Conservation (phyloP, 2,797 vertebrate genomes). For the Urosaurus nigricauda region DNA sequence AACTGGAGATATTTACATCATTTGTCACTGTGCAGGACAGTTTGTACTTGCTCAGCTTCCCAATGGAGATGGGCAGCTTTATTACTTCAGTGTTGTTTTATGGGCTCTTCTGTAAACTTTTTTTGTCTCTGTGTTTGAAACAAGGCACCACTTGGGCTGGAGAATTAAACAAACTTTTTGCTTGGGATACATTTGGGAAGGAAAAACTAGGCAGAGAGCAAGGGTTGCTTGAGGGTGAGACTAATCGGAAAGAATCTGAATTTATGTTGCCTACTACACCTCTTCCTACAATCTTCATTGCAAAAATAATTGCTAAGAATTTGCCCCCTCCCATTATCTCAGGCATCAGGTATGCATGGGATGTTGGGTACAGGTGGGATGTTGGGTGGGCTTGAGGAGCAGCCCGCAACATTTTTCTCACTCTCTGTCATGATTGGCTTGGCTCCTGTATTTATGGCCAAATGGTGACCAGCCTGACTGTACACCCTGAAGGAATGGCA, state of each 20-base stretch:
- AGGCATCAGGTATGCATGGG: neutral
- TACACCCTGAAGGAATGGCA: neutral
- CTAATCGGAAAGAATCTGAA: neutral
- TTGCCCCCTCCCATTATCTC: neutral
- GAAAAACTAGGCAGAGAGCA: neutral
- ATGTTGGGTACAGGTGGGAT: neutral
- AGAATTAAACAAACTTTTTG: slow-evolving; percentile 51
- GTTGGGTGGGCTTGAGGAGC: neutral
- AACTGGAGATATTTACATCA: slow-evolving; percentile 42
- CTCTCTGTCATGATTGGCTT: no score
- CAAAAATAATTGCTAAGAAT: neutral
- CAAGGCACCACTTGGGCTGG: slow-evolving; percentile 34
- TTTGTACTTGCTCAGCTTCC: slow-evolving; percentile 40
- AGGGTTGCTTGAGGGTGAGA: neutral
- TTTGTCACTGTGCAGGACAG: slow-evolving; percentile 46
- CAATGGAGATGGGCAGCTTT: slow-evolving; percentile 38
- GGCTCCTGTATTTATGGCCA: neutral
- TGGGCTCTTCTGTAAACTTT: slow-evolving; percentile 54
- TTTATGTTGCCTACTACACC: neutral
- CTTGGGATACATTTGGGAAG: neutral
- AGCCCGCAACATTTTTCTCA: no score
- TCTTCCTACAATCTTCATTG: no score
- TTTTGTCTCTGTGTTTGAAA: slow-evolving; percentile 29
- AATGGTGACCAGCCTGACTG: neutral
- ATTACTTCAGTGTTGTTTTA: slow-evolving; percentile 52